A percentile compares a stretch with the other conserved stretches of the same genome.
phyloP scores from a whole-genome alignment of 2,113 vertebrate species.

The Dissostichus mawsoni region DNA sequence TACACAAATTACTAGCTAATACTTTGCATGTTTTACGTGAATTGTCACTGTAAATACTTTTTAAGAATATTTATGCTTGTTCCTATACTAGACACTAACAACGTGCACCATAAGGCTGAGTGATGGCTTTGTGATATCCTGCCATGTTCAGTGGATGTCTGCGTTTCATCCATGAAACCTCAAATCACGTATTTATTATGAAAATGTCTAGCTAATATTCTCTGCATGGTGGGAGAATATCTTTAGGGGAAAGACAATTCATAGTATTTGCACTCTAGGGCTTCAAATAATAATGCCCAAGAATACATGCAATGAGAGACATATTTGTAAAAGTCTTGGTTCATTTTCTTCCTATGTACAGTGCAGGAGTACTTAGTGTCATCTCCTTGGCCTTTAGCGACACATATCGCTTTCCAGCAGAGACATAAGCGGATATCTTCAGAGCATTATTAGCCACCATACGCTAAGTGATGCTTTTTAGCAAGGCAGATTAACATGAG shows the following conservation, averaged over 20 bases:
- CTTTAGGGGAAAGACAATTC: background rate
- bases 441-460: slow-evolving; percentile 50
- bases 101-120: background rate
- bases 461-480: slow-evolving; percentile 44
- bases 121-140: background rate
- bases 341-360: no score
- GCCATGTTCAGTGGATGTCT: background rate
- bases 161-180: background rate
- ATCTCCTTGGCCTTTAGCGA: background rate
- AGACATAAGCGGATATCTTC: slow-evolving; percentile 54
- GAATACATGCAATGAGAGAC: background rate
- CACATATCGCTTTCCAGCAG: slow-evolving; percentile 36
- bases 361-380: background rate
- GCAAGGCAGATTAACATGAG: slow-evolving; percentile 59
- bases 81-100: no score
- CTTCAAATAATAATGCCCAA: no score
- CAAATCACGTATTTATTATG: background rate
- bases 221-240: background rate
- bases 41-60: background rate
- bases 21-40: background rate
- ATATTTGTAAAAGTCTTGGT: background rate
- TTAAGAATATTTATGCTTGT: no score
- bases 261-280: background rate
- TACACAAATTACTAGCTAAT: no score
- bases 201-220: background rate